These are phyloP conservation scores for Unio delphinus DNA, from an alignment of 2,888 invertebrate genomes.

Conservation along the genomic window DNA sequence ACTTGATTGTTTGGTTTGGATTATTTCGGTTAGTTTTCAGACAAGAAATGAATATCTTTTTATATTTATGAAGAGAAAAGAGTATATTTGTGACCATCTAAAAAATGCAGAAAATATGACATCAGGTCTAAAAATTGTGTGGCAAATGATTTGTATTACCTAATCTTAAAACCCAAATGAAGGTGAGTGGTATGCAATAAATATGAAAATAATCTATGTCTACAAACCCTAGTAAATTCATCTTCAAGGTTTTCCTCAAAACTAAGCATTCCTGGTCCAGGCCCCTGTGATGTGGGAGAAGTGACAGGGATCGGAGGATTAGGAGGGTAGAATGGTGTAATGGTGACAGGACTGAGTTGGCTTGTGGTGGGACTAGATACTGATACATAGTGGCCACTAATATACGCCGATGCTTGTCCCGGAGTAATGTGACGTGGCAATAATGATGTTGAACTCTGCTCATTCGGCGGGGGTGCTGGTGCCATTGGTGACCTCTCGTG, in stretches of 20 bases:
- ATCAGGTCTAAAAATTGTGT: no score
- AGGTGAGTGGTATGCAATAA: not conserved
- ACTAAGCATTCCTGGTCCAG: conserved; percentile 23
- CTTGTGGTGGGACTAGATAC: conserved; percentile 3
- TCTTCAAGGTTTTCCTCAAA: conserved; percentile 38
- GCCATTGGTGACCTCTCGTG: not conserved
- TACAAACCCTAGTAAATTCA: conserved; percentile 67
- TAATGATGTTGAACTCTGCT: conserved; percentile 1
- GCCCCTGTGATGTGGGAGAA: conserved; percentile 39
- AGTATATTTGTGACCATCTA: no score
- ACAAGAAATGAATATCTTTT: no score
- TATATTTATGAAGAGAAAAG: no score
- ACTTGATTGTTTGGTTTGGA: no score
- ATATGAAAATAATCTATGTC: not conserved
- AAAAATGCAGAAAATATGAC: no score
- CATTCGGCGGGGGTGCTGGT: not conserved
- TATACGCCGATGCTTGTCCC: not conserved
- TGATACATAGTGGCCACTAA: conserved; percentile 1
- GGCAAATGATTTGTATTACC: not conserved
- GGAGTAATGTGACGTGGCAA: conserved; percentile 5
- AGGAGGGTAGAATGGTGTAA: conserved; percentile 20
- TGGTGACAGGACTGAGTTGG: conserved; percentile 14
- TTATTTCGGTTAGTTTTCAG: no score
- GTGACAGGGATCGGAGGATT: conserved; percentile 28
- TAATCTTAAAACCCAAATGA: not conserved